Evolutionary conservation across 2,113 vertebrate genomes (phyloP).

Genomic region (Vidua macroura): DNA sequence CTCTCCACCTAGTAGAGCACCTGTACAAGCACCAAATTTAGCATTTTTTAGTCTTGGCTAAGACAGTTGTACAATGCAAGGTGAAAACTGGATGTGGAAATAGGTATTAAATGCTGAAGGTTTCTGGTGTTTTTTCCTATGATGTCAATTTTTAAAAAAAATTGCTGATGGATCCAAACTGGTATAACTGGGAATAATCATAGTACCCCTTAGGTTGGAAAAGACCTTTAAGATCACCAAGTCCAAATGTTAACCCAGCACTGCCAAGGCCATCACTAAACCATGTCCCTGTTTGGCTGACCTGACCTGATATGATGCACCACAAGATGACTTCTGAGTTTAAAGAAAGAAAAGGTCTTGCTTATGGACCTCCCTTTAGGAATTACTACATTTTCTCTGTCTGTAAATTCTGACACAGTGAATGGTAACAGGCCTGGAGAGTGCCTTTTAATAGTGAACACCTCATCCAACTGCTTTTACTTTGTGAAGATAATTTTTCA

Average conservation of each 20-base stretch:
- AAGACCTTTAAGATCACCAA: not conserved
- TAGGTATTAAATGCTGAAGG: not conserved
- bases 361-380: not conserved
- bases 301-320: not conserved
- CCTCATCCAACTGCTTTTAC: not conserved
- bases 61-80: not conserved
- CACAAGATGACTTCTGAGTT: not conserved
- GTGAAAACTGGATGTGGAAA: not conserved
- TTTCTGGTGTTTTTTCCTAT: not conserved
- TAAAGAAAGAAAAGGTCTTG: not conserved
- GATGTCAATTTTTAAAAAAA: fast-evolving
- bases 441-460: not conserved
- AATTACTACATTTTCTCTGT: not conserved
- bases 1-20: not conserved
- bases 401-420: not conserved
- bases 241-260: not conserved
- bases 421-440: not conserved
- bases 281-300: not conserved
- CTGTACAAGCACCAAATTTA: not conserved
- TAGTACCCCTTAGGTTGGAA: not conserved
- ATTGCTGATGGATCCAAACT: not conserved
- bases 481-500: not conserved
- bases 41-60: not conserved
- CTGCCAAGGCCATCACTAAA: not conserved
- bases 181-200: not conserved